Percentiles rank a stretch among this genome's conserved stretches.
These are phyloP conservation scores for Myripristis murdjan DNA, from an alignment of 2,797 vertebrate genomes.

Conservation along the genomic window DNA sequence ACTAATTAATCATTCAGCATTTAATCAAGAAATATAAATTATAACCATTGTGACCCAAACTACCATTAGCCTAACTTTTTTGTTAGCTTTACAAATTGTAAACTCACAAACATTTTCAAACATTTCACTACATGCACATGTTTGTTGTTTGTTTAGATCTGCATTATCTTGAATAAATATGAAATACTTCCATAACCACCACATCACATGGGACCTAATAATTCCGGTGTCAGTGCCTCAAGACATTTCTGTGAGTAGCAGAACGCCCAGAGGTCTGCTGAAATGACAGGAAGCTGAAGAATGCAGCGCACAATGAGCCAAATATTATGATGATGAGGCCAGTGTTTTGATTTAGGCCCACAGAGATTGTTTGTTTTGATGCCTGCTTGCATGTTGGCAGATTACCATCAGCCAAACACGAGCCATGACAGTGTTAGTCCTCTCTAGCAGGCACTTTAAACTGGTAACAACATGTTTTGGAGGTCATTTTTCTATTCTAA, in stretches of 20 bases:
- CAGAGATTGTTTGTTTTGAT: conserved; percentile 45
- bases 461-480: not conserved
- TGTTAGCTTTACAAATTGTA: no score
- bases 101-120: not conserved
- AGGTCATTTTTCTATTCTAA: not conserved
- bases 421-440: not conserved
- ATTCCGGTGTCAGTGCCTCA: not conserved
- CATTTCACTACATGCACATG: not conserved
- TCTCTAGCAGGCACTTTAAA: not conserved
- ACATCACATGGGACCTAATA: not conserved
- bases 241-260: conserved; percentile 8
- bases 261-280: conserved; percentile 7
- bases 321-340: conserved; percentile 12
- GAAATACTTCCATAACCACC: not conserved
- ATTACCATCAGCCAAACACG: conserved; percentile 1
- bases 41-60: no score
- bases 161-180: not conserved
- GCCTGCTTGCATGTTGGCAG: conserved; percentile 23
- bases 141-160: not conserved
- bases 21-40: no score
- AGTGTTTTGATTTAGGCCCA: conserved; percentile 34
- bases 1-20: no score
- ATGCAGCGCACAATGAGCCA: conserved; percentile 24
- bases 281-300: conserved; percentile 50
- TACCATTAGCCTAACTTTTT: no score